Conservation (phyloP, 2,797 vertebrate genomes). For the Centropyge bicolor region DNA sequence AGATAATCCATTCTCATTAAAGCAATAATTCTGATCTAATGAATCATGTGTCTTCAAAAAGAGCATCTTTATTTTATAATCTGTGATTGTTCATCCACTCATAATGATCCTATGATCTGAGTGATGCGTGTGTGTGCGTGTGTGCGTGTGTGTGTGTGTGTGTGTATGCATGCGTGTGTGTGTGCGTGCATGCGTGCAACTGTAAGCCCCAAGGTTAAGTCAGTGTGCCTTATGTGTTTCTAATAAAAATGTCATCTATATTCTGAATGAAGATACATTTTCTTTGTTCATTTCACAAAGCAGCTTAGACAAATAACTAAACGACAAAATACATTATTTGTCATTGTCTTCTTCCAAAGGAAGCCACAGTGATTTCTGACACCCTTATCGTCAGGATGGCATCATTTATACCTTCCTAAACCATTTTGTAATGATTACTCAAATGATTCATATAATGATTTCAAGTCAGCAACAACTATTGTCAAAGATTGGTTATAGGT, state of each 20-base stretch:
- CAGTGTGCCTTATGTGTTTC: neutral
- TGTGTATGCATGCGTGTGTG: neutral
- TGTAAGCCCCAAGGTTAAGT: neutral
- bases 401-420: too few species aligned
- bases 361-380: too few species aligned
- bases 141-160: neutral
- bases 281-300: neutral
- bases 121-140: too few species aligned
- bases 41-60: neutral
- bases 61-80: neutral
- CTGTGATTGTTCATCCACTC: neutral
- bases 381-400: too few species aligned
- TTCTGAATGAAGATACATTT: neutral
- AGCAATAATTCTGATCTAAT: neutral
- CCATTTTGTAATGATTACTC: too few species aligned
- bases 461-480: too few species aligned
- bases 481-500: too few species aligned
- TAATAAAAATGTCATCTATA: neutral
- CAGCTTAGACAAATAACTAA: too few species aligned
- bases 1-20: neutral
- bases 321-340: too few species aligned
- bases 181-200: neutral
- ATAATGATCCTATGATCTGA: neutral
- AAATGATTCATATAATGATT: too few species aligned
- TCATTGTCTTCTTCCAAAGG: too few species aligned